These are phyloP conservation scores for Calliphora vicina DNA, from an alignment of 1,140 invertebrate species.

Conservation along the genomic window DNA sequence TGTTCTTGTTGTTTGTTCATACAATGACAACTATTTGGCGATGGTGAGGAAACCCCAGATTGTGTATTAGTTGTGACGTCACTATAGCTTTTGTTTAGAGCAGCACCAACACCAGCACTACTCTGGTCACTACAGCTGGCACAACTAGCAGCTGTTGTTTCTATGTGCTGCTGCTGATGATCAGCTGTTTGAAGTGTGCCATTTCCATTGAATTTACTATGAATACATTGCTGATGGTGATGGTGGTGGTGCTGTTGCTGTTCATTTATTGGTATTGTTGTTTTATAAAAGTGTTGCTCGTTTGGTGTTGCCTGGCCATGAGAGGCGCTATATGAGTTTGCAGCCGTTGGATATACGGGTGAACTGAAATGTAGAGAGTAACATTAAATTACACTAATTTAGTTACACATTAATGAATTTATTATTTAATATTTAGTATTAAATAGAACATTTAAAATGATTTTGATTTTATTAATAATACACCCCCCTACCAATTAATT, in stretches of 20 bases:
- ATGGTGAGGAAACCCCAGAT: slow-evolving; percentile 36
- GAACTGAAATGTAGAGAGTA: slow-evolving; percentile 44
- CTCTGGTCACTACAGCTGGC: not conserved
- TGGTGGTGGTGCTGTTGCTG: slow-evolving; percentile 33
- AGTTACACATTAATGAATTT: too few species aligned
- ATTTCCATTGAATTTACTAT: slow-evolving; percentile 41
- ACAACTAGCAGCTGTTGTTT: slow-evolving; percentile 42
- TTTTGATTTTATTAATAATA: too few species aligned
- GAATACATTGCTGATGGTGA: not conserved
- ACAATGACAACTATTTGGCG: slow-evolving; percentile 26
- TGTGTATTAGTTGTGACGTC: slow-evolving; percentile 40
- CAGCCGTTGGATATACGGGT: slow-evolving; percentile 56
- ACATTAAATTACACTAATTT: too few species aligned
- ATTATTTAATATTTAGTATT: too few species aligned
- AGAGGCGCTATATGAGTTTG: slow-evolving; percentile 56
- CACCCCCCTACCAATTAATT: too few species aligned
- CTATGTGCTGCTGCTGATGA: slow-evolving; percentile 34
- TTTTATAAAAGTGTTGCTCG: slow-evolving; percentile 51
- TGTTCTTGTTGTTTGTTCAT: not conserved
- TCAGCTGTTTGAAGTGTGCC: slow-evolving; percentile 54
- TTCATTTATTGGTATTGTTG: slow-evolving; percentile 54
- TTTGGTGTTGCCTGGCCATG: slow-evolving; percentile 56
- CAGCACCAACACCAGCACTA: not conserved
- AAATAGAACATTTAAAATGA: too few species aligned
- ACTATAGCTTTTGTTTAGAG: slow-evolving; percentile 37